Evolutionary conservation across 1,140 invertebrate genomes (phyloP), one percentile per base, ranked within the genome.

Genomic region (Megalonaias nervosa): DNA sequence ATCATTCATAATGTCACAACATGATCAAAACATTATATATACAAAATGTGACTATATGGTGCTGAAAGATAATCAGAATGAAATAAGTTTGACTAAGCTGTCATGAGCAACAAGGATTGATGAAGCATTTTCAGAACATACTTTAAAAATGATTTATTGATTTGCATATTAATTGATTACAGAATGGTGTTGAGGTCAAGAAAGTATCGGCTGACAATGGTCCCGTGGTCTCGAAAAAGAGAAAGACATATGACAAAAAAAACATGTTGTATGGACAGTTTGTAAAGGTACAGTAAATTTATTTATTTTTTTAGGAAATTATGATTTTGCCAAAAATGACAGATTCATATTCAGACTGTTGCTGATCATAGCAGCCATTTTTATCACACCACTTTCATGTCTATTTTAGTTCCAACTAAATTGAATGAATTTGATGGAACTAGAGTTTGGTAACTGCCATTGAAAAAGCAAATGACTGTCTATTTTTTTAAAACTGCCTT

Each of bases 211-310:
- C 38, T 0, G 38, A 88, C 9, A 90, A 89, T 66, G 79, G 81
- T 14, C 77, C 59, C 21, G 65, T 70, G 15, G 67, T 61, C 3
- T 60, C 67, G 65, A 69, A 70, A 74, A 76, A 67, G 61, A 72
- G 71, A 56, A 82, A 82, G 67, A 81, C 81, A 1, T 79, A 75
- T 61, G 68, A 61, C 60, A 80, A 81, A 62, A 85, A 83, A 65
- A 57, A 67, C 5, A 78, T 84, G 69, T 75, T 86, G 80, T 93
- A 93, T 86, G 91, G 92, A 12, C 88, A 91, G 57, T 94, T 94
- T 84, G 80, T 93, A 5, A 93, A 93, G 86, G 92, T 92, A 55
- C 85, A 90, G 58, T 57, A 19, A 23, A 55, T 74, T 14, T 61
- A 38, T 19, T 31, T 31, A 26, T 26, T 26, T 26, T 23, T 19